Percentiles rank a stretch among this genome's conserved stretches.
Evolutionary conservation across 1,140 invertebrate species (phyloP).

Genomic region (Bombus soroeensis): DNA sequence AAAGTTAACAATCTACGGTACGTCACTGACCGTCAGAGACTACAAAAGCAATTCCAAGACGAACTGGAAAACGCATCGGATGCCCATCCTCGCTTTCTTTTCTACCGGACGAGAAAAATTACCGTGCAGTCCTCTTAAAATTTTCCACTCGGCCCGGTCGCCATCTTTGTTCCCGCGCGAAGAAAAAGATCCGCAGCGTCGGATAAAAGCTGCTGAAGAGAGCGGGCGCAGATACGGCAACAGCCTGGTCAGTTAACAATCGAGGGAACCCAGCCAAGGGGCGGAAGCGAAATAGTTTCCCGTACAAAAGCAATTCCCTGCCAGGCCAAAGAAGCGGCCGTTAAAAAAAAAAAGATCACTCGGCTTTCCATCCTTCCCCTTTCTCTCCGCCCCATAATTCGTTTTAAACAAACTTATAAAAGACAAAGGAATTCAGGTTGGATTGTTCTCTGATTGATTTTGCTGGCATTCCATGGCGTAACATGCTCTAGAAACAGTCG

Average conservation of each 20-base stretch:
- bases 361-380: not conserved
- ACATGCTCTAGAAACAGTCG: not conserved
- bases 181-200: not conserved
- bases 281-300: conserved; percentile 30
- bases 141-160: not conserved
- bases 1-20: no score
- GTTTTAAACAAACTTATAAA: conserved; percentile 45
- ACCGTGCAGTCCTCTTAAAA: not conserved
- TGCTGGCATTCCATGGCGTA: not conserved
- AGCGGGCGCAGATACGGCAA: not conserved
- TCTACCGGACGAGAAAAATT: not conserved
- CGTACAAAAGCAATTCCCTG: conserved; percentile 25
- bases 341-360: not conserved
- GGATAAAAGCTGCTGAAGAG: not conserved
- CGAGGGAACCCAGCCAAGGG: not conserved
- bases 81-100: not conserved
- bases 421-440: conserved; percentile 15
- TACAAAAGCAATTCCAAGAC: not conserved
- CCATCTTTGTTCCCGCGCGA: not conserved
- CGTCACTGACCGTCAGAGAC: no score
- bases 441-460: conserved; percentile 22
- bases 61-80: not conserved
- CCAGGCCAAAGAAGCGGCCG: not conserved
- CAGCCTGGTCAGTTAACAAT: conserved; percentile 23
- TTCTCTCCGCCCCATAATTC: not conserved